phyloP scores from a whole-genome alignment of 2,113 vertebrate genomes.

The Nematolebias whitei region DNA sequence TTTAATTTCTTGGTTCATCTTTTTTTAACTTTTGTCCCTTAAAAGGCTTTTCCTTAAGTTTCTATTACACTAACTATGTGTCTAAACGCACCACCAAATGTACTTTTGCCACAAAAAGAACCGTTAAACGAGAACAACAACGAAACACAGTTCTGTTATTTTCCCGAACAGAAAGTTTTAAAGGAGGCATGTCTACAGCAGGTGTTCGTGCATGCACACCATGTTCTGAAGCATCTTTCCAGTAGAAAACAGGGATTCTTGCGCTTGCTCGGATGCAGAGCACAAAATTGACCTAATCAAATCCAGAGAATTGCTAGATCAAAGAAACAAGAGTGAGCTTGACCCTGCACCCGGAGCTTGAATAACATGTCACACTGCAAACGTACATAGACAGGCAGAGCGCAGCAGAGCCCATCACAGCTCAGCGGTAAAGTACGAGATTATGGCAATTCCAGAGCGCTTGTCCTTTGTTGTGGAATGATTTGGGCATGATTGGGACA shows the following conservation, averaged over 20 bases:
- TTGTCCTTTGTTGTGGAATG: slow-evolving; percentile 74
- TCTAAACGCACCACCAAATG: not conserved
- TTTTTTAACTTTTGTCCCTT: slow-evolving; percentile 14
- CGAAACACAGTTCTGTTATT: not conserved
- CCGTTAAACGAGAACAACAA: not conserved
- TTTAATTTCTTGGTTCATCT: slow-evolving; percentile 31
- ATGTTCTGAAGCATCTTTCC: not conserved
- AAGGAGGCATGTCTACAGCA: not conserved
- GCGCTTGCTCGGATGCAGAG: slow-evolving; percentile 14
- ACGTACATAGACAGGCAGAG: slow-evolving; percentile 22
- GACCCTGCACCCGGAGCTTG: slow-evolving; percentile 38
- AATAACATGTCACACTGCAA: slow-evolving; percentile 44
- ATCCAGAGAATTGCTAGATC: slow-evolving; percentile 35
- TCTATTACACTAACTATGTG: not conserved
- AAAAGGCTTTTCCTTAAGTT: slow-evolving; percentile 2
- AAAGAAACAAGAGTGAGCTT: slow-evolving; percentile 34
- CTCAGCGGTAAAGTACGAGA: slow-evolving; percentile 73
- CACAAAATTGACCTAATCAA: slow-evolving; percentile 34
- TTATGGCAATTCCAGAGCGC: slow-evolving; percentile 61
- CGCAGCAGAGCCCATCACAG: slow-evolving; percentile 48
- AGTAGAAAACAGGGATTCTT: not conserved
- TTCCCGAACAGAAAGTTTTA: not conserved
- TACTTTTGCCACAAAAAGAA: not conserved
- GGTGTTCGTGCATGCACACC: not conserved
- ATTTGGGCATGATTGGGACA: slow-evolving; percentile 72